These are phyloP conservation scores for Tragelaphus strepsiceros DNA, from an alignment of 2,113 vertebrate genomes.

Conservation along the genomic window DNA sequence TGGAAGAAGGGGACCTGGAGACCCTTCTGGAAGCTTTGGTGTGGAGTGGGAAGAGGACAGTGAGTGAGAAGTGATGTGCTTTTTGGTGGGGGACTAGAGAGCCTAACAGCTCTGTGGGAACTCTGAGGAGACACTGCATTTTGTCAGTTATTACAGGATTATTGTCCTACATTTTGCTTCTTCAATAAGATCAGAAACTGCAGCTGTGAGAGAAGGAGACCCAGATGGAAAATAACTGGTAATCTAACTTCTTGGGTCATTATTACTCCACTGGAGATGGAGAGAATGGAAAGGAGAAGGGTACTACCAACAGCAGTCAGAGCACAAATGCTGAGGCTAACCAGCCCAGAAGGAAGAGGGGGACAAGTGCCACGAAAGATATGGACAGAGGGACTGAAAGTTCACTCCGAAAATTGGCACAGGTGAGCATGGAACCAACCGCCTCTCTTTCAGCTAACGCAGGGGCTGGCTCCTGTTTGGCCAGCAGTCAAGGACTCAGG, in stretches of 20 bases:
- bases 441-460: background rate
- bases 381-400: background rate
- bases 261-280: background rate
- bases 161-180: background rate
- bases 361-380: background rate
- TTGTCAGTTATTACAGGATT: background rate
- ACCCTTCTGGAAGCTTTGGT: background rate
- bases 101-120: background rate
- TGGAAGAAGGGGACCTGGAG: background rate
- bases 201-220: background rate
- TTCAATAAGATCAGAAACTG: background rate
- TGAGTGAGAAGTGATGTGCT: too few species aligned
- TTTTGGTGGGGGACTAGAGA: background rate
- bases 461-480: background rate
- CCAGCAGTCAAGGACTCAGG: background rate
- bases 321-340: background rate
- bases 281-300: background rate
- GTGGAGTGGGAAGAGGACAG: background rate
- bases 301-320: background rate
- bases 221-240: background rate
- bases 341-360: accelerated
- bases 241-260: background rate
- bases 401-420: background rate
- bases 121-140: background rate
- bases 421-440: background rate